Conservation (phyloP, 1,140 invertebrate species). For the Leptestheria dahalacensis region DNA sequence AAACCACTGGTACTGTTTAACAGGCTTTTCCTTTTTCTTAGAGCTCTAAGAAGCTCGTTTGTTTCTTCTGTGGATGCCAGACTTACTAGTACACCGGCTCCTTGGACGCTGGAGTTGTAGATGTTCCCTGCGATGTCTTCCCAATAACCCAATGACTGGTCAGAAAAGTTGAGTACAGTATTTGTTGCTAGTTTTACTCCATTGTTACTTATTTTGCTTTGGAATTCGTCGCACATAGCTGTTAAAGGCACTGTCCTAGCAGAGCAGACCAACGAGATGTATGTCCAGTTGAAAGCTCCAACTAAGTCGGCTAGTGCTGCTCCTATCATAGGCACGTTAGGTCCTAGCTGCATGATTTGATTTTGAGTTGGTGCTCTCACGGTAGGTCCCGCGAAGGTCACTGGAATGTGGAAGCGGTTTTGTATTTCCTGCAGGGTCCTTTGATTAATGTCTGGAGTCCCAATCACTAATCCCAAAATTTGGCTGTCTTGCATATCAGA, state of each 20-base stretch:
- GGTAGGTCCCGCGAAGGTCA: not conserved
- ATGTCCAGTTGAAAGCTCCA: conserved; percentile 1
- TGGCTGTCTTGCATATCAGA: not conserved
- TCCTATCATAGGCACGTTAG: not conserved
- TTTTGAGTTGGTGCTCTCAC: not conserved
- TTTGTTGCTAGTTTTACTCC: not conserved
- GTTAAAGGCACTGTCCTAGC: not conserved
- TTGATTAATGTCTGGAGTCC: not conserved
- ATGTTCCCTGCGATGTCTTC: not conserved
- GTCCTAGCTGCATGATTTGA: not conserved
- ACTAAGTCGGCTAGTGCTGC: not conserved
- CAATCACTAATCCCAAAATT: not conserved
- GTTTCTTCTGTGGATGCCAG: not conserved
- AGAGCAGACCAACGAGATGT: conserved; percentile 5
- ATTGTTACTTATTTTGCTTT: not conserved
- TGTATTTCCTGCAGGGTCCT: no score
- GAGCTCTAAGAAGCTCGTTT: not conserved
- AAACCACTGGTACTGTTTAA: no score
- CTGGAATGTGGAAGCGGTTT: not conserved
- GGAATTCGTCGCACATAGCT: conserved; percentile 5
- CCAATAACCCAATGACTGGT: not conserved
- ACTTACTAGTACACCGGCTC: not conserved
- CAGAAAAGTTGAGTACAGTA: not conserved
- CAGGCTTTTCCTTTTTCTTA: not conserved
- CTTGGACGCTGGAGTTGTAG: not conserved